Evolutionary conservation across 2,113 vertebrate species (phyloP).

Genomic region (Percopsis transmontana): DNA sequence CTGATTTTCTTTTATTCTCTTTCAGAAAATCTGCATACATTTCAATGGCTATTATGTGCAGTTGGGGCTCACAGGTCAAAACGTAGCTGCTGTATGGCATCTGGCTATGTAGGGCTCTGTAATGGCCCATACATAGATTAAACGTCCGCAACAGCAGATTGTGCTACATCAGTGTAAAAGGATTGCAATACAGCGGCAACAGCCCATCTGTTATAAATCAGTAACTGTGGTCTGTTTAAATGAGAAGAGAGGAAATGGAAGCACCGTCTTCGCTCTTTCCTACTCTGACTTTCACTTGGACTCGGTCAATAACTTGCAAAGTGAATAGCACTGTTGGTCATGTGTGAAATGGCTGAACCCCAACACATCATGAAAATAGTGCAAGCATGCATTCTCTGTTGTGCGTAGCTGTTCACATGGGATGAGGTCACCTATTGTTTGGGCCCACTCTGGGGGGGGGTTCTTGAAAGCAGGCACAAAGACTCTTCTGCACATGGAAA

Average conservation of each 20-base stretch:
- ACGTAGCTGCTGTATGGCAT: no score
- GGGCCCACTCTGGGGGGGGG: conserved; percentile 36
- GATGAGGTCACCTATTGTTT: conserved; percentile 60
- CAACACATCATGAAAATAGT: no score
- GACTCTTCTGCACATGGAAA: conserved; percentile 38
- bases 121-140: no score
- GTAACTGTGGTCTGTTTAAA: conserved; percentile 23
- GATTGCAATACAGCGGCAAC: conserved; percentile 36
- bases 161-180: conserved; percentile 17
- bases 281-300: neutral
- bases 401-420: conserved; percentile 7
- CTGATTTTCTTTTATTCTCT: no score
- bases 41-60: no score
- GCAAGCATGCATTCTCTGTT: conserved; percentile 13
- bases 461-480: conserved; percentile 50
- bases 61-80: no score
- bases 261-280: conserved; percentile 9
- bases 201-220: conserved; percentile 57
- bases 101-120: no score
- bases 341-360: no score
- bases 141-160: no score
- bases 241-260: conserved; percentile 9
- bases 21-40: no score
- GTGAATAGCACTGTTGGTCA: no score
- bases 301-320: neutral